Evolutionary conservation across 2,797 vertebrate species (phyloP), one percentile per base, ranked within the genome.

Genomic region (Coregonus suidteri): DNA sequence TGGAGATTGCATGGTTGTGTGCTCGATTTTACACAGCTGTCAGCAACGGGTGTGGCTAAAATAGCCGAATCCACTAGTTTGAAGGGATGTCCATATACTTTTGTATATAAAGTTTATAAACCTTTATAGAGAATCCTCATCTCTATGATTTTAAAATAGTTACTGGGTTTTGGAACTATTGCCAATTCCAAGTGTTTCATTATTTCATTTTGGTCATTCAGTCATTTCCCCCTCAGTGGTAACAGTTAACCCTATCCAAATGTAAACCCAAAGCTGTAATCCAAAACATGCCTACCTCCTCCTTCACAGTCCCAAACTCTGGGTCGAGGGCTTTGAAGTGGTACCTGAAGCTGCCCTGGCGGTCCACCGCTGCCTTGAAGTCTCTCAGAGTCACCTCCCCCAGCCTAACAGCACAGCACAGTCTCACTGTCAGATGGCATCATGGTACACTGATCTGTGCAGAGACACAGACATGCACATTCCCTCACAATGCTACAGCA

Each of bases 251-350:
- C 35, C 35, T n/a, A 34, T 35, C 31, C n/a, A 6, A 35, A 20
- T 41, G 9, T 35, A 34, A 66, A 34, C 64, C 64, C 64, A 67
- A 67, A 67, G 54, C 34, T 6, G 56, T n/a, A 41, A 16, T 62
- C 34, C n/a, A 37, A 37, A 52, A n/a, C 30, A 37, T 34, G 5
- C 90, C 77, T 93, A 98, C 98, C 96, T 99, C 98, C 82, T 99
- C 98, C 88, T 99, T 99, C 79, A 99, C 98, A 9, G 98, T 99
- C 90, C 98, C 98, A 89, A 99, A 99, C 92, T 99, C 98, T 0
- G 98, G 98, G 90, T 99, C 98, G 87, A 99, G 93, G 67, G 98
- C 97, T 93, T 99, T 99, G 91, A 99, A 99, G 92, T 99, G 98
- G 91, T 99, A 99, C 85, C 98, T 94, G 88, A 97, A 98, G 88